Percentiles rank a stretch among this genome's conserved stretches.
These are phyloP conservation scores for Catharus ustulatus DNA, from an alignment of 2,797 vertebrate species.

Conservation along the genomic window DNA sequence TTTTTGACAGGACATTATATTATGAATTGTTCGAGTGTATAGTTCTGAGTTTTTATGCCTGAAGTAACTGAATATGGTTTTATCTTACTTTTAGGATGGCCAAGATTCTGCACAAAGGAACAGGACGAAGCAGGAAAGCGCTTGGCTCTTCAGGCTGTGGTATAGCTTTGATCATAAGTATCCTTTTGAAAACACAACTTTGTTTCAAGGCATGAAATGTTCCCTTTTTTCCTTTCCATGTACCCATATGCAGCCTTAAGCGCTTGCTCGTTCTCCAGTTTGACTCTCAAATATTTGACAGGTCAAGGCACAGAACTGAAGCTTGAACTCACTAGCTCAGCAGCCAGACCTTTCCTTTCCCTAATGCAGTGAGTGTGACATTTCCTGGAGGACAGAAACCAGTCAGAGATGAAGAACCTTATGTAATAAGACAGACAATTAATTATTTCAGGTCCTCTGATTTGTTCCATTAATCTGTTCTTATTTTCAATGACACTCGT, in stretches of 20 bases:
- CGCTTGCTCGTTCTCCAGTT: neutral
- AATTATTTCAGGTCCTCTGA: neutral
- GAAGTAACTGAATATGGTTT: constrained; percentile 15
- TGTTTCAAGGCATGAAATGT: neutral
- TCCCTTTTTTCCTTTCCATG: neutral
- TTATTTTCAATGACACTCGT: neutral
- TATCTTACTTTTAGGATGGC: constrained; percentile 81
- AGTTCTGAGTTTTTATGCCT: neutral
- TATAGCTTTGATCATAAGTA: constrained; percentile 99
- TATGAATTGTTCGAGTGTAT: neutral
- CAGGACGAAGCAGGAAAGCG: constrained; percentile 93
- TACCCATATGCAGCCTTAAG: neutral
- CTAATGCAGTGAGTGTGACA: neutral
- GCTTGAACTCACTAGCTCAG: neutral
- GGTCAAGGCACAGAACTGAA: neutral
- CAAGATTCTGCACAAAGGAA: constrained; percentile 83
- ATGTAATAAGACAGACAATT: neutral
- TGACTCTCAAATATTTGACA: neutral
- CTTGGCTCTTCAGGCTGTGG: constrained; percentile 97
- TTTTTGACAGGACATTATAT: neutral
- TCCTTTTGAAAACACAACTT: constrained; percentile 81
- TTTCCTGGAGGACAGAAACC: neutral
- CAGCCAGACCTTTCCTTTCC: neutral
- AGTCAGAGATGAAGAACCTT: neutral
- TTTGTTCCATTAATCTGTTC: neutral